These are phyloP conservation scores for Climacteris rufus DNA, from an alignment of 2,113 vertebrate species.

Conservation along the genomic window DNA sequence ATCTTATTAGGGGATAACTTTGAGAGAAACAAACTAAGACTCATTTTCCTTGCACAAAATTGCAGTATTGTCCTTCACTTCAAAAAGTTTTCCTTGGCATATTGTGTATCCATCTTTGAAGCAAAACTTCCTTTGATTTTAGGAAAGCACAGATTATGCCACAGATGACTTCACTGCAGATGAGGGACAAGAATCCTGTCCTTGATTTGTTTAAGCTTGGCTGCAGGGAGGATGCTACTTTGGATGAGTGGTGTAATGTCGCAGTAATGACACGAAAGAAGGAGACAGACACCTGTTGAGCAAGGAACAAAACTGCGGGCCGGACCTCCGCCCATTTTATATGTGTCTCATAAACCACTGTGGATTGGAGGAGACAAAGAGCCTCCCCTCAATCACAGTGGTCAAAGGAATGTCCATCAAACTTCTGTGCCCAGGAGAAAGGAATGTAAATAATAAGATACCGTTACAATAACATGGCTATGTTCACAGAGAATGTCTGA, in stretches of 20 bases:
- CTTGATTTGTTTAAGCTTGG: neutral
- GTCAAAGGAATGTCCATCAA: too few relatives aligned
- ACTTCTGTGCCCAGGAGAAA: too few relatives aligned
- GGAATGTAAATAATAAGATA: too few relatives aligned
- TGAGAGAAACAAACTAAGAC: neutral
- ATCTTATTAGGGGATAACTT: neutral
- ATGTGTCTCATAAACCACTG: too few relatives aligned
- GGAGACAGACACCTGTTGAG: too few relatives aligned
- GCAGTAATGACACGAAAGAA: too few relatives aligned
- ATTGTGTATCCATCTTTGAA: neutral
- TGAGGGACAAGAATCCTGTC: neutral
- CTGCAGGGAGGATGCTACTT: neutral
- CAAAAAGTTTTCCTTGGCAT: neutral
- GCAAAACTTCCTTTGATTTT: neutral
- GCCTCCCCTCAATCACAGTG: too few relatives aligned
- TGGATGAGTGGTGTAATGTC: neutral
- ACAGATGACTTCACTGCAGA: neutral
- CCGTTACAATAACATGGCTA: too few relatives aligned
- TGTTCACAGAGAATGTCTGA: too few relatives aligned
- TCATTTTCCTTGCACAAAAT: neutral
- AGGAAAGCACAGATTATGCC: neutral
- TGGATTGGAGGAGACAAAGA: too few relatives aligned
- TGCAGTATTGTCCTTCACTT: neutral
- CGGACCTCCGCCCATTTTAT: too few relatives aligned
- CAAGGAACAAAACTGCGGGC: too few relatives aligned